These are phyloP conservation scores for Eupithecia subumbrata DNA, from an alignment of 2,888 invertebrate species.

Conservation along the genomic window DNA sequence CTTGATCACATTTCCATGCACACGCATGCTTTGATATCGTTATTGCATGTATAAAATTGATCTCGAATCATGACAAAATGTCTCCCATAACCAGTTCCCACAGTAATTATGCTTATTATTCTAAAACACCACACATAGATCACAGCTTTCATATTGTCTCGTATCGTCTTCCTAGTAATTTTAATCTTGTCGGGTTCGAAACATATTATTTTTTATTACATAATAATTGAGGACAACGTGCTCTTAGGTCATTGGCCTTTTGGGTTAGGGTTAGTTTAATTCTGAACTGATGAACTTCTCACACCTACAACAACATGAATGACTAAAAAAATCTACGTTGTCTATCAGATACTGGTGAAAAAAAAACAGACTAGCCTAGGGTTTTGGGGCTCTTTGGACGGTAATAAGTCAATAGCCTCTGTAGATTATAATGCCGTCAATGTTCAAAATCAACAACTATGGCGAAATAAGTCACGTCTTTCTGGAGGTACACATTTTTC, in stretches of 20 bases:
- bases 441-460: slow-evolving; percentile 46
- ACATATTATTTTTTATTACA: slow-evolving; percentile 69
- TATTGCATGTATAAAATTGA: slow-evolving; percentile 30
- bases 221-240: slow-evolving; percentile 68
- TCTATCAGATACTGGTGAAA: background rate
- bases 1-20: slow-evolving; percentile 1
- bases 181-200: slow-evolving; percentile 55
- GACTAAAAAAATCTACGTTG: background rate
- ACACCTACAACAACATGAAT: background rate
- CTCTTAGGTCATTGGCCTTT: slow-evolving; percentile 63
- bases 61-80: slow-evolving; percentile 16
- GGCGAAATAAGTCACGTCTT: slow-evolving; percentile 60
- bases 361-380: background rate
- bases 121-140: slow-evolving; percentile 16
- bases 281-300: background rate
- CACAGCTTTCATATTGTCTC: slow-evolving; percentile 34
- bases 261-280: slow-evolving; percentile 57
- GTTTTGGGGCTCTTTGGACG: background rate
- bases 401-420: background rate
- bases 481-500: slow-evolving; percentile 36
- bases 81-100: slow-evolving; percentile 31
- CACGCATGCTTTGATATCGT: slow-evolving; percentile 16
- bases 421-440: slow-evolving; percentile 68
- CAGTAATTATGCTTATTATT: slow-evolving; percentile 31
- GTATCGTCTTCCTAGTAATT: slow-evolving; percentile 59